These are phyloP conservation scores for Climacteris rufus DNA, from an alignment of 2,113 vertebrate species.

Conservation along the genomic window DNA sequence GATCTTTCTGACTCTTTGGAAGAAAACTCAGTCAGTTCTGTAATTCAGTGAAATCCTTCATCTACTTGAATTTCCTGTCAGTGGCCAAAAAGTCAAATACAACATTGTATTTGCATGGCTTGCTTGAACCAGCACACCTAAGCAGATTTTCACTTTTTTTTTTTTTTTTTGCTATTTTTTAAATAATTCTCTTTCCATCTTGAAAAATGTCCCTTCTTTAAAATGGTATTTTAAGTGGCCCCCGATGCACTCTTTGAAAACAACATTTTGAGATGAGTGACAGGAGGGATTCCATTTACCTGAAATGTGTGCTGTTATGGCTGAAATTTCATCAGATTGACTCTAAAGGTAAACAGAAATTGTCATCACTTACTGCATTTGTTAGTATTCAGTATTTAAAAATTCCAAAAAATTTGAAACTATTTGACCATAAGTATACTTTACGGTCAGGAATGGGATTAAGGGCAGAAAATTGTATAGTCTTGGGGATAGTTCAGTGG, in stretches of 20 bases:
- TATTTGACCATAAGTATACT: neutral
- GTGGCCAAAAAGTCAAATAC: neutral
- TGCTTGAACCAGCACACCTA: neutral
- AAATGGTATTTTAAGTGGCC: neutral
- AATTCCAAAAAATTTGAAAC: neutral
- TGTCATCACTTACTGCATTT: neutral
- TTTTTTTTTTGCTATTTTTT: neutral
- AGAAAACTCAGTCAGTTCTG: neutral
- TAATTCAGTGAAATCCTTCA: slow-evolving; percentile 22
- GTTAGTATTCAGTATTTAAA: neutral
- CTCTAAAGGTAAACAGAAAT: neutral
- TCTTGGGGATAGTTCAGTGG: neutral
- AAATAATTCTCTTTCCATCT: neutral
- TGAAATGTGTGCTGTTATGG: neutral
- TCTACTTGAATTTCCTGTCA: slow-evolving; percentile 22
- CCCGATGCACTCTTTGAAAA: neutral
- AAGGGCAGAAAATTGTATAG: neutral
- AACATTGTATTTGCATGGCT: neutral
- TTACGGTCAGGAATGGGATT: neutral
- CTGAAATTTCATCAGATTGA: neutral
- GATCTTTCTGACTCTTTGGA: slow-evolving; percentile 36
- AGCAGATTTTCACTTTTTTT: neutral
- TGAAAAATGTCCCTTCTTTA: neutral
- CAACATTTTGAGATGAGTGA: neutral
- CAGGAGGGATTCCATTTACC: neutral